Conservation (phyloP, 2,113 vertebrate species). For the Mastomys coucha region DNA sequence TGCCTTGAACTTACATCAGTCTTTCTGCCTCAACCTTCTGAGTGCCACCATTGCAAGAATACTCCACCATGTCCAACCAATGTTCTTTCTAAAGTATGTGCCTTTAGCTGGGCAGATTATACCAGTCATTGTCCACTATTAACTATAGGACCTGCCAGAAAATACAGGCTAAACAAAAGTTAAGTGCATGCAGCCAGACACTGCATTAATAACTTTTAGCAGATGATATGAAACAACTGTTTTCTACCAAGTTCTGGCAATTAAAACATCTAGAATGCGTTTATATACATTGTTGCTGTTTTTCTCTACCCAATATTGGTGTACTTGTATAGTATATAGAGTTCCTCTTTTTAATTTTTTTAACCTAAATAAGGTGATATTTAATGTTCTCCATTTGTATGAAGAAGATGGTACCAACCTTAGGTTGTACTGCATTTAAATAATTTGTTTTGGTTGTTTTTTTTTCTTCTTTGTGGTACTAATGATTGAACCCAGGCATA, state of each 20-base stretch:
- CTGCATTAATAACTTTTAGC: constrained; percentile 23
- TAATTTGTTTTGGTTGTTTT: neutral
- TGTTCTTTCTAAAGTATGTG: neutral
- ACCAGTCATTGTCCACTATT: neutral
- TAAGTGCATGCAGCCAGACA: constrained; percentile 27
- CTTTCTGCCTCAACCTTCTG: neutral
- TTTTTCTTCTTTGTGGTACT: neutral
- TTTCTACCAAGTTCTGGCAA: constrained; percentile 28
- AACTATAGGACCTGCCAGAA: neutral
- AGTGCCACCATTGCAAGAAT: neutral
- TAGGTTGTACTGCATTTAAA: neutral
- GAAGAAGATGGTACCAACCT: neutral
- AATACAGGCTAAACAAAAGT: neutral
- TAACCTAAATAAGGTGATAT: neutral
- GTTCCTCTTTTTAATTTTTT: neutral
- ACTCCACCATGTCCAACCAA: neutral
- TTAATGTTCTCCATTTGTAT: neutral
- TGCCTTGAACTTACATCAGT: neutral
- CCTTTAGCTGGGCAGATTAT: neutral
- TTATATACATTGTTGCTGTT: constrained; percentile 32
- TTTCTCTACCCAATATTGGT: neutral
- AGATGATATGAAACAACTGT: neutral
- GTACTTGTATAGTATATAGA: neutral
- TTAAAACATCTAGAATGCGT: constrained; percentile 39
- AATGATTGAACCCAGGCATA: neutral